Base-by-base conservation (phyloP, 2,888 invertebrate species). In the Dynastes grantii region DNA sequence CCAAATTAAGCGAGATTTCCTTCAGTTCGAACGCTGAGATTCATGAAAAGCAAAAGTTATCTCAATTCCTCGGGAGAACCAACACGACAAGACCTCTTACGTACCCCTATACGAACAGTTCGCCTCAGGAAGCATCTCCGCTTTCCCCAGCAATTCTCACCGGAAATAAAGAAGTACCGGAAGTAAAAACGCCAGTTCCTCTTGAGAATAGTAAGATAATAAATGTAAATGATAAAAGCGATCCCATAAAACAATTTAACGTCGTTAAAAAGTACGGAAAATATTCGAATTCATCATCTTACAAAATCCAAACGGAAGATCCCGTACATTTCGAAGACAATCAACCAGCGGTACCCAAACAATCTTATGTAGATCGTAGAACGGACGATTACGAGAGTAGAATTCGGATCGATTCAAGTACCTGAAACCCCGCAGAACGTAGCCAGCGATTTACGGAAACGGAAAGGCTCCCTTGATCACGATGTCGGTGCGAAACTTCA, bases 61-160 rank as follows among this genome's bases (percentile, higher is more conserved):
- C 82, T 0, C 84, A 83, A 58, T 87, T 85, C 80, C 82, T 89
- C 49, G 88, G 88, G 1, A 87, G 85, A 81, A 85, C 85, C 61
- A 92, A 92, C n/a, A 90, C 91, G 64, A 91, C 91, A 16, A 90
- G 94, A 82, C 94, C 94, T 0, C 89, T 92, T 22, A 94, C 94
- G 13, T 94, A 94, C 86, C 94, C 94, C 0, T 94, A 94, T 84
- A 90, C 85, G 80, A 82, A 81, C 4, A 83, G 80, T 79, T 51
- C 70, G 29, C 77, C 71, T 1, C 70, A 49, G n/a, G 64, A 76
- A 51, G 16, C 45, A 13, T 3, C 53, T 13, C 5, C 65, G 9
- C 6, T n/a, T 9, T 22, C 68, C 1, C 68, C 27, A 2, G 16
- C 16, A 16, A 16, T 58, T 22, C 16, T 58, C 13, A 27, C 55